Conservation (phyloP, 1,140 invertebrate species). For the Drosophila teissieri region DNA sequence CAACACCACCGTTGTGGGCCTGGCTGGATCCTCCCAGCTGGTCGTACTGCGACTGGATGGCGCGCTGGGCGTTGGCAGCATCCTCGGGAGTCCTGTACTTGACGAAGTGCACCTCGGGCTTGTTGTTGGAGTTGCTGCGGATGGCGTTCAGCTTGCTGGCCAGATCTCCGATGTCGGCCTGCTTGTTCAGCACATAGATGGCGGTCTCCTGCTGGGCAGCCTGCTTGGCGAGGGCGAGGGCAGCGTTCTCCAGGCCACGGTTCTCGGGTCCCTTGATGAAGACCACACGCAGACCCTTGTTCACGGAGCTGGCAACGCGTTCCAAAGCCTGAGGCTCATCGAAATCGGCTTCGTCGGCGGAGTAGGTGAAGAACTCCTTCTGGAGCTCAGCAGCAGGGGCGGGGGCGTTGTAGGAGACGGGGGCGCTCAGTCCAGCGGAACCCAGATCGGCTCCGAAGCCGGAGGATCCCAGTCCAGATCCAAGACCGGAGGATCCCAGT, state of each 20-base stretch:
- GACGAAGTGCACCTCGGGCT: slow-evolving; percentile 74
- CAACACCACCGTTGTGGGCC: slow-evolving; percentile 59
- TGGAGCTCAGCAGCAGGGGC: slow-evolving; percentile 62
- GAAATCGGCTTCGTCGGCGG: slow-evolving; percentile 72
- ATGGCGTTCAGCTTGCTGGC: slow-evolving; percentile 67
- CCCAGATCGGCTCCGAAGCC: slow-evolving; percentile 33
- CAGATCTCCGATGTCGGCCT: slow-evolving; percentile 66
- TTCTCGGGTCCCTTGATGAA: slow-evolving; percentile 82
- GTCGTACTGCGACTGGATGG: slow-evolving; percentile 70
- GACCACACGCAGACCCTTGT: slow-evolving; percentile 75
- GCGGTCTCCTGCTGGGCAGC: slow-evolving; percentile 76
- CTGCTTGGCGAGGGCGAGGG: slow-evolving; percentile 74
- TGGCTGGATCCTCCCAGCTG: slow-evolving; percentile 58
- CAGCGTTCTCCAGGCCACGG: slow-evolving; percentile 73
- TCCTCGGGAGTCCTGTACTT: slow-evolving; percentile 74
- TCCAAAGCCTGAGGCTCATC: slow-evolving; percentile 59
- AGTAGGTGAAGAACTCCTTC: slow-evolving; percentile 72
- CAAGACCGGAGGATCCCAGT: slow-evolving; percentile 30
- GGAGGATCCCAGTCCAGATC: slow-evolving; percentile 38
- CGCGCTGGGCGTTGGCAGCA: slow-evolving; percentile 69
- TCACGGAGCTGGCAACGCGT: slow-evolving; percentile 52
- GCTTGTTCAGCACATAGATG: slow-evolving; percentile 77
- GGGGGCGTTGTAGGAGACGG: slow-evolving; percentile 58
- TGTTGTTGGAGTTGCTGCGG: slow-evolving; percentile 69
- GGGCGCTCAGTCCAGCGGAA: slow-evolving; percentile 42